phyloP scores from a whole-genome alignment of 2,113 vertebrate species.

The Colius striatus region DNA sequence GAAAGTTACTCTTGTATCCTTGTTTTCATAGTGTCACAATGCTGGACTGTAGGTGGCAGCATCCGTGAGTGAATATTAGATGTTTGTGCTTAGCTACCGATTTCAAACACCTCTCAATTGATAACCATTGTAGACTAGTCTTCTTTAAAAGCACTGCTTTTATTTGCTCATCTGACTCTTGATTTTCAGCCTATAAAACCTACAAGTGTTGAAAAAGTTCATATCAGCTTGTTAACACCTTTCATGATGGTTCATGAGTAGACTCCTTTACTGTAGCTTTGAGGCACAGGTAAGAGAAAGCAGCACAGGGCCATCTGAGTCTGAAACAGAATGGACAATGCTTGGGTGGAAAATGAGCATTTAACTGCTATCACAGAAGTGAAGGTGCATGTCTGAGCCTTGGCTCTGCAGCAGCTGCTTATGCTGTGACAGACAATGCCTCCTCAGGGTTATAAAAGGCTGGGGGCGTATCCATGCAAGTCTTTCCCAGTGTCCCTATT shows the following conservation, averaged over 20 bases:
- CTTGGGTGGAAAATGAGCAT: not conserved
- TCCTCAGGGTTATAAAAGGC: not conserved
- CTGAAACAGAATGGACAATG: not conserved
- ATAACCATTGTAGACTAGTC: not conserved
- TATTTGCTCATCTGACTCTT: not conserved
- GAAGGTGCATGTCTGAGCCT: not conserved
- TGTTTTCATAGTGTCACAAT: not conserved
- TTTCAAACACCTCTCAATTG: not conserved
- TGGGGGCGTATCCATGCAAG: not conserved
- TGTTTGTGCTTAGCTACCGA: not conserved
- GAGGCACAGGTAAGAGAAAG: not conserved
- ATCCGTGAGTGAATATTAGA: conserved; percentile 48
- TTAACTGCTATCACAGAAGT: not conserved
- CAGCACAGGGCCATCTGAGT: not conserved
- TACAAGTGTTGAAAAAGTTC: not conserved
- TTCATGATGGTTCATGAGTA: not conserved
- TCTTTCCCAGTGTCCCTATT: not conserved
- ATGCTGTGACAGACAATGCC: not conserved
- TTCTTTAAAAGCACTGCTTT: not conserved
- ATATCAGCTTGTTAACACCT: not conserved
- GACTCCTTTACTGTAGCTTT: not conserved
- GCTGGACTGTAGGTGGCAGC: conserved; percentile 73
- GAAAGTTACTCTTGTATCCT: not conserved
- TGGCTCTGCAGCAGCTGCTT: not conserved
- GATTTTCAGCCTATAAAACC: not conserved